These are phyloP conservation scores for Oncopeltus fasciatus DNA, from an alignment of 1,140 invertebrate genomes.

Conservation along the genomic window DNA sequence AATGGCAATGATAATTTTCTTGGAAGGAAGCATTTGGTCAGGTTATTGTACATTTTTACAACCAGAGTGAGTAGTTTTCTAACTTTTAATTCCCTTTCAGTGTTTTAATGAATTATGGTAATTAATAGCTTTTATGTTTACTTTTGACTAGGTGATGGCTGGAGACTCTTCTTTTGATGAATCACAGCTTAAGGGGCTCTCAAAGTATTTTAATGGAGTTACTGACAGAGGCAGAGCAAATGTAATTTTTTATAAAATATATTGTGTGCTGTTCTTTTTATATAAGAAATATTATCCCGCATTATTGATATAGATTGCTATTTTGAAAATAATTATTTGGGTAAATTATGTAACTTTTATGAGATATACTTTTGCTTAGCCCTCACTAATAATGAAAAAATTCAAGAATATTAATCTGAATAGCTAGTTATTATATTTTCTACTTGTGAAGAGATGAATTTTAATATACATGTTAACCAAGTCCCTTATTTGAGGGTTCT, in stretches of 20 bases:
- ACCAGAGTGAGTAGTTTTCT: neutral
- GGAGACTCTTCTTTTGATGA: constrained; percentile 20
- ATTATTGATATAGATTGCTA: neutral
- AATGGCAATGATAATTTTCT: neutral
- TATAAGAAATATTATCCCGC: neutral
- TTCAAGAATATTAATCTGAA: neutral
- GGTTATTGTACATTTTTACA: neutral
- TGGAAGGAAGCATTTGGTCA: neutral
- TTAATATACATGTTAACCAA: too few species aligned
- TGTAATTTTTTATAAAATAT: constrained; percentile 20
- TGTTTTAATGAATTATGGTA: neutral
- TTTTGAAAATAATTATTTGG: neutral
- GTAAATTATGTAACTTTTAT: neutral
- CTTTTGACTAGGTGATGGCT: constrained; percentile 18
- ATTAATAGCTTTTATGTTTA: neutral
- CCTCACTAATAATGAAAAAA: neutral
- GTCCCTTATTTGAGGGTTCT: too few species aligned
- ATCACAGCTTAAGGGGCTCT: constrained; percentile 25
- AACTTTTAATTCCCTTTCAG: neutral
- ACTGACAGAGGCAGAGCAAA: constrained; percentile 26
- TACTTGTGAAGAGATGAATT: too few species aligned
- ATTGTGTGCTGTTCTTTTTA: neutral
- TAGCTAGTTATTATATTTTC: too few species aligned
- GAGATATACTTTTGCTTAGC: neutral
- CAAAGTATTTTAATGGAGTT: constrained; percentile 26